Base-by-base conservation (phyloP, 1,140 invertebrate genomes). In the Pectinophora gossypiella region DNA sequence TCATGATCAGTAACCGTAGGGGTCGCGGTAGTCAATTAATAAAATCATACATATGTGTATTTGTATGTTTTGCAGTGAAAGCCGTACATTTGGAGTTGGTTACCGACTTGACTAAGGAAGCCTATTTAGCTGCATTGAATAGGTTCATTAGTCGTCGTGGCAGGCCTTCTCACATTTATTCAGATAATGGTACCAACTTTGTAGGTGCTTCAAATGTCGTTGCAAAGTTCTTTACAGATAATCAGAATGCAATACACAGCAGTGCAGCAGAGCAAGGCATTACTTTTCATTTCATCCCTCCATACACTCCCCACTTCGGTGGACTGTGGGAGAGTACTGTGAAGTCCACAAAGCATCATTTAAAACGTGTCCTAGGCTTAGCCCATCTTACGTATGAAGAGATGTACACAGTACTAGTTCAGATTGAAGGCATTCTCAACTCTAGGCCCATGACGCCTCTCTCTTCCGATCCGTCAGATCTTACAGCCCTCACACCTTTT, bases 11-110 rank as follows among this genome's bases (percentile, higher is more conserved):
- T n/a, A 47, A 62, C 19, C 51, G 57, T 13, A 69, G 62, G 32
- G 68, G 69, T 19, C 48, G 67, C 15, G 70, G 67, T 7, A 51
- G 47, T 32, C 63, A 52, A 13, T 40, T 52, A 1, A 46, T 56
- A 0, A 89, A 89, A 51, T 59, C 60, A 4, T 66, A 56, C 32
- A 52, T 66, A 15, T 56, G 51, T 21, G 18, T 66, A 1, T 66
- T 66, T 54, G 55, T 64, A 3, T 65, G 62, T 38, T 19, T 54
- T 9, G 45, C 62, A 22, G 27, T 42, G 7, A 66, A 55, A 22
- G 64, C 55, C 15, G 5, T 59, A 10, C 59, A 66, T 42, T 3
- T 61, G 1, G 59, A 66, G 35, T 56, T 66, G 27, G 59, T 45
- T 10, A 45, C 43, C 18, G 19, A 21, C 43, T 45, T 45, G 19